These are phyloP conservation scores for Drosophila quadrilineata DNA, from an alignment of 1,140 invertebrate species.

Conservation along the genomic window DNA sequence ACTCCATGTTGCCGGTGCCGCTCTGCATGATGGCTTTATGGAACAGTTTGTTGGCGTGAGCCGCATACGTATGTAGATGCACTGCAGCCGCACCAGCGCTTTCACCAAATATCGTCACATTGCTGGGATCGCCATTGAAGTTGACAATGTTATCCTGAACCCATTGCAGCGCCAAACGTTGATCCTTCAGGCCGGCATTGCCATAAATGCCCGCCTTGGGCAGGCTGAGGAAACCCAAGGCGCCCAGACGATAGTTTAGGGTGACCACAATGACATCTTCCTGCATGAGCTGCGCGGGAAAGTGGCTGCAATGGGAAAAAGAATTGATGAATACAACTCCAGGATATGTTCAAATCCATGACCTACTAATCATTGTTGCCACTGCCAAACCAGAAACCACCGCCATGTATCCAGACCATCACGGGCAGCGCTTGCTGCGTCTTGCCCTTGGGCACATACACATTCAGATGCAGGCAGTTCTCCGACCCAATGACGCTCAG, in stretches of 20 bases:
- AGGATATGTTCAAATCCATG: not conserved
- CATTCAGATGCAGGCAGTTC: constrained; percentile 80
- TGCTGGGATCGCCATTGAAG: constrained; percentile 84
- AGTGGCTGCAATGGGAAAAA: constrained; percentile 63
- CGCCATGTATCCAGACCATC: constrained; percentile 83
- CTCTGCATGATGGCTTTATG: constrained; percentile 82
- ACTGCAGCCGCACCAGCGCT: constrained; percentile 82
- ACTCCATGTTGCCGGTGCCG: constrained; percentile 73
- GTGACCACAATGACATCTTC: constrained; percentile 85
- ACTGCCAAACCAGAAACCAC: constrained; percentile 82
- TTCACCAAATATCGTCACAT: constrained; percentile 83
- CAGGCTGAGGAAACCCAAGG: constrained; percentile 83
- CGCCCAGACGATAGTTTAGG: constrained; percentile 85
- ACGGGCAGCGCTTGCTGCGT: constrained; percentile 80
- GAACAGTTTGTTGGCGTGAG: constrained; percentile 74
- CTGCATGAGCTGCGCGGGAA: constrained; percentile 84
- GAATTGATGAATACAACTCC: not conserved
- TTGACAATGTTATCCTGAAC: constrained; percentile 84
- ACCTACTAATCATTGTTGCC: constrained; percentile 79
- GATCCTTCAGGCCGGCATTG: constrained; percentile 85
- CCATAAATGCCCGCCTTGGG: constrained; percentile 83
- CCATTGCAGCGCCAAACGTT: constrained; percentile 82
- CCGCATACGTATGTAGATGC: constrained; percentile 63
- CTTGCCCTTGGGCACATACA: constrained; percentile 64
- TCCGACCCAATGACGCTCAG: constrained; percentile 40